Percentiles rank a stretch among this genome's conserved stretches.
These are phyloP conservation scores for Willisornis vidua DNA, from an alignment of 2,113 vertebrate genomes.

Conservation along the genomic window DNA sequence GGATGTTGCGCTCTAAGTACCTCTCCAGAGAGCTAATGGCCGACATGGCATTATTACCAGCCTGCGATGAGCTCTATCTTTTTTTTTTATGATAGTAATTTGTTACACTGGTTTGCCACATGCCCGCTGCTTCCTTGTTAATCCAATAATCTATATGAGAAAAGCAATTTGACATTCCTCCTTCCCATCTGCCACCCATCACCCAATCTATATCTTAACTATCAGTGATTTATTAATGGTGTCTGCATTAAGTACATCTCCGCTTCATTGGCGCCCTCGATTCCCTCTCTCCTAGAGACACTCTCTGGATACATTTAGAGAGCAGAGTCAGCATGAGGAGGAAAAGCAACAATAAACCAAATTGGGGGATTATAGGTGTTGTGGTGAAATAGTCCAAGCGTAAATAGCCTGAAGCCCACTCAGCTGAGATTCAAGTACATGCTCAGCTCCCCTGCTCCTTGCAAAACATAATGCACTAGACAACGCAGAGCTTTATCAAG, in stretches of 20 bases:
- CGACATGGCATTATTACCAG: constrained; percentile 73
- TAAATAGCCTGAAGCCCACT: background rate
- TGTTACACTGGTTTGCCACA: constrained; percentile 80
- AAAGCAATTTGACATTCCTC: constrained; percentile 82
- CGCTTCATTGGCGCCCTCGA: constrained; percentile 35
- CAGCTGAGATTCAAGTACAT: background rate
- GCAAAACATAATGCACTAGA: background rate
- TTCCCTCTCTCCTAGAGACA: constrained; percentile 43
- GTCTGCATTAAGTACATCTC: constrained; percentile 75
- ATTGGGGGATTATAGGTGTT: background rate
- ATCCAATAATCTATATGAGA: constrained; percentile 86
- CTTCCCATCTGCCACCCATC: constrained; percentile 82
- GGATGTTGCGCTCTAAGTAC: constrained; percentile 59
- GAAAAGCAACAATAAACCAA: constrained; percentile 37
- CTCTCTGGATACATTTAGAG: constrained; percentile 53
- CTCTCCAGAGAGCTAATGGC: constrained; percentile 74
- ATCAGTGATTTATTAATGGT: constrained; percentile 81
- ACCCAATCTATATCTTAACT: constrained; percentile 84
- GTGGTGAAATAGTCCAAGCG: constrained; percentile 3
- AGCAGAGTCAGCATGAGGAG: constrained; percentile 37
- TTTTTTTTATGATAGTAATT: constrained; percentile 80
- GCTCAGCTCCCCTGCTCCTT: background rate
- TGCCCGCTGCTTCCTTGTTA: constrained; percentile 80
- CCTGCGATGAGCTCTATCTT: constrained; percentile 69
- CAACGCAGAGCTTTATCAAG: background rate